Percentiles rank a stretch among this genome's conserved stretches.
These are phyloP conservation scores for Acanthochromis polyacanthus DNA, from an alignment of 2,113 vertebrate species.

Conservation along the genomic window DNA sequence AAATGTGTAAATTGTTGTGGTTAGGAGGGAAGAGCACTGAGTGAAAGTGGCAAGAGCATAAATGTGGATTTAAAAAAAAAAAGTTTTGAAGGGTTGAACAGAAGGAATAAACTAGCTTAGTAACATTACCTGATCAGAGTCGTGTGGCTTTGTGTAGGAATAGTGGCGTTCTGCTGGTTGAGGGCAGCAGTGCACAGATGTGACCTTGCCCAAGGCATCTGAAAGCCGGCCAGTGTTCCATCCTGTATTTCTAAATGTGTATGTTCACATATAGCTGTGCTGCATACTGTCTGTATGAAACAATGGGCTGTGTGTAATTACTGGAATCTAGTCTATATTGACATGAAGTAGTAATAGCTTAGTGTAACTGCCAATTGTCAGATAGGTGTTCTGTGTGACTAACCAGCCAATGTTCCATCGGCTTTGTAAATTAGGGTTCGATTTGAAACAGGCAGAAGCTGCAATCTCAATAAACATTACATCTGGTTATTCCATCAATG, in stretches of 20 bases:
- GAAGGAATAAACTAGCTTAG: too few species aligned
- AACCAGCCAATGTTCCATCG: conserved; percentile 35
- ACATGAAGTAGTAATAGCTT: background rate
- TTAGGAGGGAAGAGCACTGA: too few species aligned
- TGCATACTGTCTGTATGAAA: background rate
- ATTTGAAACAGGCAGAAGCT: conserved; percentile 39
- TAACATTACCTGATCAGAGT: too few species aligned
- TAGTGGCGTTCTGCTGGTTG: too few species aligned
- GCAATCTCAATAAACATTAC: conserved; percentile 36
- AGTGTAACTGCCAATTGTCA: conserved; percentile 25
- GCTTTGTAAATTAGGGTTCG: conserved; percentile 38
- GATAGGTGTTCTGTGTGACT: conserved; percentile 30
- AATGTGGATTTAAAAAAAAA: too few species aligned
- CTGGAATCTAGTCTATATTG: background rate
- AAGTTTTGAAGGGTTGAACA: too few species aligned
- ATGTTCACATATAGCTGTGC: too few species aligned
- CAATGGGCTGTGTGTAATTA: background rate
- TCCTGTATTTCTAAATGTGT: background rate
- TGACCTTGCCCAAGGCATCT: too few species aligned
- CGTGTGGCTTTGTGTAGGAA: too few species aligned
- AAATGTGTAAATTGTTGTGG: too few species aligned
- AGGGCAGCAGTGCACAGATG: too few species aligned
- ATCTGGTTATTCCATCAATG: conserved; percentile 41
- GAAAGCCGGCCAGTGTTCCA: background rate
- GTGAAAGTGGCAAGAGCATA: too few species aligned